A percentile compares a stretch with the other conserved stretches of the same genome.
Conservation (phyloP, 2,888 invertebrate species). For the Mesoligia furuncula region DNA sequence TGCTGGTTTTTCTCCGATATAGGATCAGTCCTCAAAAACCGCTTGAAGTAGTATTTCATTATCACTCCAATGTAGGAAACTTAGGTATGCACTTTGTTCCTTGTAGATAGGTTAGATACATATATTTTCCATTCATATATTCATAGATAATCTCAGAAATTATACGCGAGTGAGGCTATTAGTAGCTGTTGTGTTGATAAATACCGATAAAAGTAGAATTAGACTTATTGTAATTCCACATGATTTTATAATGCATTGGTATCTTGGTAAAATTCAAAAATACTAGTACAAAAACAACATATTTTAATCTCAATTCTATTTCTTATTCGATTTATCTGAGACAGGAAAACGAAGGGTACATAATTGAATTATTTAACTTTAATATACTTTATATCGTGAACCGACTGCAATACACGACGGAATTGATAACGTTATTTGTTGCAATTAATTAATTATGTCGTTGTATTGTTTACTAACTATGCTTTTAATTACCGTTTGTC, state of each 20-base stretch:
- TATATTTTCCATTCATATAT: conserved; percentile 3
- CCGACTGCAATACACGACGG: neutral
- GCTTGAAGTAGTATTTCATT: neutral
- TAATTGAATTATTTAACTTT: conserved; percentile 18
- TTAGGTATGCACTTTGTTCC: conserved; percentile 1
- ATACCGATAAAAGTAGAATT: neutral
- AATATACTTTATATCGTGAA: neutral
- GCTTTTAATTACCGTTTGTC: conserved; percentile 19
- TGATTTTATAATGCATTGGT: neutral
- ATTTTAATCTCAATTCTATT: neutral
- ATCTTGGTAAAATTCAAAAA: conserved; percentile 10
- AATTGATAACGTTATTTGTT: conserved; percentile 16
- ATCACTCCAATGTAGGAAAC: neutral
- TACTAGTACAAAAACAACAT: neutral
- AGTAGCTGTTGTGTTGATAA: neutral
- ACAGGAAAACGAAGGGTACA: conserved; percentile 9
- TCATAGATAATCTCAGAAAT: conserved; percentile 9
- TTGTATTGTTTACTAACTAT: conserved; percentile 36
- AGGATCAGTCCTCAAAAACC: neutral
- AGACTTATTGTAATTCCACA: conserved; percentile 1
- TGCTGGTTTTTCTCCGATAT: neutral
- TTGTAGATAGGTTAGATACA: neutral
- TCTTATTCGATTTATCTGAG: conserved; percentile 8
- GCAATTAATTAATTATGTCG: conserved; percentile 29
- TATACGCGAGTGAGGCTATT: neutral